Evolutionary conservation across 2,797 vertebrate species (phyloP), one percentile per base, ranked within the genome.

Genomic region (Brotogeris chrysoptera): DNA sequence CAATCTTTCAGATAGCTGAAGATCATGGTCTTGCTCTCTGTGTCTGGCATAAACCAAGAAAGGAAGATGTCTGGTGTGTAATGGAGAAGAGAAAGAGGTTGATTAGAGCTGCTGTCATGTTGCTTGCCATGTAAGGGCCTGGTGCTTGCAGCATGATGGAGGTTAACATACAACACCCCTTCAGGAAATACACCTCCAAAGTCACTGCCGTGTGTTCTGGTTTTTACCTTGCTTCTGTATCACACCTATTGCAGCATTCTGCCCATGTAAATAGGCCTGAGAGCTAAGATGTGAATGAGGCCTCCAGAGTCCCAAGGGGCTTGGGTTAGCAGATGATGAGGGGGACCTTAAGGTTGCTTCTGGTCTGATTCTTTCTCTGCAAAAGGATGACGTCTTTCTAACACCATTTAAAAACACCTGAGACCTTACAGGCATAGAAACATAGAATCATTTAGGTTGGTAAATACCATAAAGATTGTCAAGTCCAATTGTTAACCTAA

Each of bases 401-500:
- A 38, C 50, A 23, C 27, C 39, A 70, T 38, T 39, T 52, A 23
- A 57, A 88, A 89, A 32, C 28, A 60, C 9, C 2, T 10, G 59
- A 70, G 59, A 15, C 27, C 27, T 53, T 53, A 38, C 43, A 65
- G 34, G 38, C 12, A 41, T 68, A 46, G 41, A 53, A 53, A 32
- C 18, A 32, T 36, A 32, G 46, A 76, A 36, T 70, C 23, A 38
- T 59, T 59, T 36, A 36, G n/a, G 23, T 59, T 16, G 34, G 34
- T 59, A 36, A 59, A 36, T 59, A 25, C 34, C n/a, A 24, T 25
- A 11, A 59, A 25, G 14, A 0, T 44, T 18, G 6, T 2, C 0
- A 0, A 16, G 30, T 14, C 71, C 49, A 38, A 3, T 23, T 0
- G 0, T 12, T 11, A 43, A 17, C 65, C 39, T 3, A 39, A 8